Percentiles rank a stretch among this genome's conserved stretches.
These are phyloP conservation scores for Sarcophaga carnaria DNA, from an alignment of 2,888 invertebrate species.

Conservation along the genomic window DNA sequence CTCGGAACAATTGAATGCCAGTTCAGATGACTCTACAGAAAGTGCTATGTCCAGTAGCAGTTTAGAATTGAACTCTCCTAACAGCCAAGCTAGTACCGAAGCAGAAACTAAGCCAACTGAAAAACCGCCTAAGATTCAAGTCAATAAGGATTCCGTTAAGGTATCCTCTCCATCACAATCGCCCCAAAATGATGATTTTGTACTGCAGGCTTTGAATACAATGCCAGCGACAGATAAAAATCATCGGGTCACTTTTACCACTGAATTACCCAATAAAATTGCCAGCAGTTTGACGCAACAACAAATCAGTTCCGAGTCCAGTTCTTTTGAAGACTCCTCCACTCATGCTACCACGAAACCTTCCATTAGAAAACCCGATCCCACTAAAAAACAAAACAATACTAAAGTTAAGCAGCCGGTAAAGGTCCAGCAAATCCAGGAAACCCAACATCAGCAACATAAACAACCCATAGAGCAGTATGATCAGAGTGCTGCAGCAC, in stretches of 20 bases:
- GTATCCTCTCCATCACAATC: constrained; percentile 77
- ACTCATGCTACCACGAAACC: constrained; percentile 59
- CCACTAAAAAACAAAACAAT: neutral
- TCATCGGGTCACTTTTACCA: constrained; percentile 75
- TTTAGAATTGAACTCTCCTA: constrained; percentile 43
- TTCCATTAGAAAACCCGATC: constrained; percentile 23
- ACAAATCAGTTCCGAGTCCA: constrained; percentile 76
- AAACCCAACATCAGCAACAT: constrained; percentile 1
- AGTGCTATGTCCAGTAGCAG: constrained; percentile 21
- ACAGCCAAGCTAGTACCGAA: constrained; percentile 72
- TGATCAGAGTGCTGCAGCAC: constrained; percentile 6
- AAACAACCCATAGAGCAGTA: neutral
- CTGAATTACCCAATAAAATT: constrained; percentile 80
- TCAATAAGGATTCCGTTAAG: constrained; percentile 77
- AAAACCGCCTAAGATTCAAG: constrained; percentile 73
- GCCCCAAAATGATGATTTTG: constrained; percentile 77
- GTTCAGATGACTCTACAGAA: constrained; percentile 21
- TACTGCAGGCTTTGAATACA: constrained; percentile 78
- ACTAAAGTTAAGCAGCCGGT: constrained; percentile 8
- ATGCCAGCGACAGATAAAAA: constrained; percentile 71
- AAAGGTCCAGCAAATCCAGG: neutral
- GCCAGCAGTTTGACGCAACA: constrained; percentile 74
- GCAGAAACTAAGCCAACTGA: constrained; percentile 73
- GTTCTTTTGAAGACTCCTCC: constrained; percentile 75
- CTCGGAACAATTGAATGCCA: constrained; percentile 9